These are phyloP conservation scores for Stigmatopora argus DNA, from an alignment of 2,113 vertebrate species.

Conservation along the genomic window DNA sequence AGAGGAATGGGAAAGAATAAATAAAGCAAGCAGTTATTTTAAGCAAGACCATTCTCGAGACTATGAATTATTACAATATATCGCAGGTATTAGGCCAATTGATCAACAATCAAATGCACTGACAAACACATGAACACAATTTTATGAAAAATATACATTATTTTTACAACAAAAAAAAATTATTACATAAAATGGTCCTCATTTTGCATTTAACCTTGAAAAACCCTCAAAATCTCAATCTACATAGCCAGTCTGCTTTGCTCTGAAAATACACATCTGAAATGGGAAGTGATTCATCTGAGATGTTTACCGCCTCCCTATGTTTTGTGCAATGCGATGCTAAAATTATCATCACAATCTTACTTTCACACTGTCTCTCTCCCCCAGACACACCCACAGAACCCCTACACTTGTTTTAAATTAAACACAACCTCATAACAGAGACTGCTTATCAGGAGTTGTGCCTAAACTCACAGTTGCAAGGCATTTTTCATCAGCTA, in stretches of 20 bases:
- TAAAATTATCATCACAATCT: no score
- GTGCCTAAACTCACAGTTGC: slow-evolving; percentile 53
- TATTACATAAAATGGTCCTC: neutral
- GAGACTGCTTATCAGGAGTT: slow-evolving; percentile 60
- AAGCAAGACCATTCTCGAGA: slow-evolving; percentile 12
- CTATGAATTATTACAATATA: neutral
- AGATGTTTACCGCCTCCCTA: slow-evolving; percentile 1
- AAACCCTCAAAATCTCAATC: slow-evolving; percentile 37
- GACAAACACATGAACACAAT: neutral
- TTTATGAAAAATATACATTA: neutral
- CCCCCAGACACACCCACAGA: neutral
- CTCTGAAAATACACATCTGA: neutral
- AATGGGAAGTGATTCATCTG: slow-evolving; percentile 33
- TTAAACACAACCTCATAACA: slow-evolving; percentile 50
- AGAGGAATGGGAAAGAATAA: neutral
- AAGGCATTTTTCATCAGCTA: slow-evolving; percentile 66
- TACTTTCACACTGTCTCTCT: neutral
- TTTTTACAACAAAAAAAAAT: neutral
- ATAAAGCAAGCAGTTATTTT: slow-evolving; percentile 14
- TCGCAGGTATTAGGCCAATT: neutral
- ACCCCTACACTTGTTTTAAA: slow-evolving; percentile 35
- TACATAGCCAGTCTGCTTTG: slow-evolving; percentile 14
- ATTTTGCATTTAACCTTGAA: slow-evolving; percentile 36
- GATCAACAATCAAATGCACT: neutral
- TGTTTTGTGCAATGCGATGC: no score